A percentile compares a stretch with the other conserved stretches of the same genome.
phyloP scores from a whole-genome alignment of 2,888 invertebrate species.

The Brachyopa scutellaris region DNA sequence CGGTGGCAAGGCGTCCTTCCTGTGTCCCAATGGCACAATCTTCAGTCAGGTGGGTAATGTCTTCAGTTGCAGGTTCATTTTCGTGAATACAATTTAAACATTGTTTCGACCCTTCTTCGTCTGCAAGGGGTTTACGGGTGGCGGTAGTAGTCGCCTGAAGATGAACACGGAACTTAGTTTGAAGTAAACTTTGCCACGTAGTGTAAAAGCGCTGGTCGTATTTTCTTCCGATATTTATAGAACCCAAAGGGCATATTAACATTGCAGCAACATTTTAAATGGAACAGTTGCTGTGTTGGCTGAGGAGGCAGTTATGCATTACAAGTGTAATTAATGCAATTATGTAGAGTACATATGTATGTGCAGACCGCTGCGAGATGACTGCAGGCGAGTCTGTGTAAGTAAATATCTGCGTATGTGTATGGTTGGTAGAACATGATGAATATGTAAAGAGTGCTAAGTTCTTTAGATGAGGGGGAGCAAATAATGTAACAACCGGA shows the following conservation, averaged over 20 bases:
- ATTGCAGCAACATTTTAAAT: conserved; percentile 15
- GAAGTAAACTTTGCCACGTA: conserved; percentile 26
- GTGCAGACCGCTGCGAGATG: conserved; percentile 4
- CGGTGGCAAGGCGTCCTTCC: conserved; percentile 93
- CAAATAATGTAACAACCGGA: neutral
- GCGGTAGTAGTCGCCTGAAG: conserved; percentile 16
- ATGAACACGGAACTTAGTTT: conserved; percentile 36
- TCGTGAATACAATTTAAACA: conserved; percentile 22
- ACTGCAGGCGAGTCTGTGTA: conserved; percentile 23
- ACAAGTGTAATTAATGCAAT: conserved; percentile 61
- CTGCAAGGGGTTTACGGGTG: neutral
- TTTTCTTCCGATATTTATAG: conserved; percentile 12
- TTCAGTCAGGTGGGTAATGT: conserved; percentile 86
- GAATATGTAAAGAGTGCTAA: no score
- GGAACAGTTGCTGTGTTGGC: no score
- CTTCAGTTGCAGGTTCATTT: neutral
- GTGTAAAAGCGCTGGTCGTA: conserved; percentile 17
- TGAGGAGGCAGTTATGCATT: conserved; percentile 37
- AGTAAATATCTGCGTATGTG: conserved; percentile 4
- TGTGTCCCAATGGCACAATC: conserved; percentile 95
- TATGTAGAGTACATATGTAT: no score
- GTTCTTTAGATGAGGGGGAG: no score
- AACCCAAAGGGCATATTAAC: conserved; percentile 45
- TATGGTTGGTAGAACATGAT: no score
- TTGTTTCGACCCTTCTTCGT: neutral